These are phyloP conservation scores for Dorcus parallelipipedus DNA, from an alignment of 2,888 invertebrate species.

Conservation along the genomic window DNA sequence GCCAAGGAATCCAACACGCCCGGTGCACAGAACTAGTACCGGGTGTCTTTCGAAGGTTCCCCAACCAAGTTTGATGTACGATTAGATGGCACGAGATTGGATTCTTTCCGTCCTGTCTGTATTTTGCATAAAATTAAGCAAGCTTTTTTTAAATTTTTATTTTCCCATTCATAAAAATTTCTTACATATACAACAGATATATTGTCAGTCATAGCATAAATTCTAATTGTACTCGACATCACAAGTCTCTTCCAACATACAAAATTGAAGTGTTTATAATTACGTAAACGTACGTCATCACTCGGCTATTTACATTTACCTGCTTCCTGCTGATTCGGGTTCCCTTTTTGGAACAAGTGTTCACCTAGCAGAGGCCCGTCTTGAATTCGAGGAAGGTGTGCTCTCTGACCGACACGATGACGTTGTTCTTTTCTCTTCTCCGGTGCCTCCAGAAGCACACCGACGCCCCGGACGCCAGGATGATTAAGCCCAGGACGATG, in stretches of 20 bases:
- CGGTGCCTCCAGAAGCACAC: constrained; percentile 43
- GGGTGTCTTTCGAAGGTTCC: too few relatives aligned
- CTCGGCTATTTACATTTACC: too few relatives aligned
- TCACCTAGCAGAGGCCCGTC: constrained; percentile 44
- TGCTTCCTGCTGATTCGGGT: too few relatives aligned
- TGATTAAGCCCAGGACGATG: constrained; percentile 36
- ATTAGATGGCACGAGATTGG: too few relatives aligned
- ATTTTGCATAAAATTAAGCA: too few relatives aligned
- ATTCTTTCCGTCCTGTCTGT: too few relatives aligned
- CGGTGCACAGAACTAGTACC: too few relatives aligned
- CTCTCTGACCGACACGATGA: constrained; percentile 47
- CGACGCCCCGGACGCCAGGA: constrained; percentile 34
- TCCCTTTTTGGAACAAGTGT: background rate
- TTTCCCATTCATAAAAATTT: background rate
- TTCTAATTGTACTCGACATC: background rate
- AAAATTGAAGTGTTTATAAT: background rate
- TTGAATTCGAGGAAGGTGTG: constrained; percentile 49
- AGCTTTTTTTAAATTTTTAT: background rate
- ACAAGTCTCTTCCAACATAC: background rate
- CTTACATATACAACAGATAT: background rate
- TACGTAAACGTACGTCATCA: too few relatives aligned
- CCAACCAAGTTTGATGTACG: too few relatives aligned
- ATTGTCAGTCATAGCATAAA: constrained; percentile 1
- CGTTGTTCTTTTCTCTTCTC: constrained; percentile 43
- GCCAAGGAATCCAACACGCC: too few relatives aligned